Conservation (phyloP, 2,113 vertebrate genomes). For the Tringa solitaria region DNA sequence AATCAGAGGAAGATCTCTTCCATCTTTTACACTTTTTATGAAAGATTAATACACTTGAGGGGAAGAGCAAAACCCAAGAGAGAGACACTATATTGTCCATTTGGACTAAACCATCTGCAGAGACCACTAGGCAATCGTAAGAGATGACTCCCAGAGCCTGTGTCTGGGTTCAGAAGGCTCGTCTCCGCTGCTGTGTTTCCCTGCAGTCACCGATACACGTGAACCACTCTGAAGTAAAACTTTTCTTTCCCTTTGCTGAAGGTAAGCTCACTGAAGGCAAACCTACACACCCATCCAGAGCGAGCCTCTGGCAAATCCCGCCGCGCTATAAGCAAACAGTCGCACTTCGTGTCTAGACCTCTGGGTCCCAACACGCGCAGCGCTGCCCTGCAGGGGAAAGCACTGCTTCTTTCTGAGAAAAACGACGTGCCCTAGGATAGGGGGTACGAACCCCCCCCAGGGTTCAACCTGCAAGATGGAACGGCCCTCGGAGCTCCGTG, state of each 20-base stretch:
- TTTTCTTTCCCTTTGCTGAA: background rate
- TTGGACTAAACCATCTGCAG: background rate
- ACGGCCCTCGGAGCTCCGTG: background rate
- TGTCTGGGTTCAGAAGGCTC: background rate
- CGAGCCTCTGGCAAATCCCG: background rate
- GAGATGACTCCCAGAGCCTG: background rate
- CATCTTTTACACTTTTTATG: background rate
- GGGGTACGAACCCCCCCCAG: rapidly evolving
- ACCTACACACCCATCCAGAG: background rate
- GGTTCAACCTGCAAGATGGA: background rate
- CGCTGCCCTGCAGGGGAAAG: background rate
- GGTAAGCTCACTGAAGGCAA: background rate
- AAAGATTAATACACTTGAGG: background rate
- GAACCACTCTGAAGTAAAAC: background rate
- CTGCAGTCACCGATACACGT: rapidly evolving
- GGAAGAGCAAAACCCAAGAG: background rate
- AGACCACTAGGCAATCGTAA: background rate
- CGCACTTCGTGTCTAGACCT: background rate
- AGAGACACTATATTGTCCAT: background rate
- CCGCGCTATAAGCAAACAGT: background rate
- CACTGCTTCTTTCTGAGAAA: background rate
- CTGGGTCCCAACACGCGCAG: rapidly evolving
- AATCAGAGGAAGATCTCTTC: background rate
- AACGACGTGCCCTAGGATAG: background rate
- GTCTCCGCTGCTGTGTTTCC: background rate